phyloP scores from a whole-genome alignment of 2,113 vertebrate species.

The Puffinus mauretanicus region DNA sequence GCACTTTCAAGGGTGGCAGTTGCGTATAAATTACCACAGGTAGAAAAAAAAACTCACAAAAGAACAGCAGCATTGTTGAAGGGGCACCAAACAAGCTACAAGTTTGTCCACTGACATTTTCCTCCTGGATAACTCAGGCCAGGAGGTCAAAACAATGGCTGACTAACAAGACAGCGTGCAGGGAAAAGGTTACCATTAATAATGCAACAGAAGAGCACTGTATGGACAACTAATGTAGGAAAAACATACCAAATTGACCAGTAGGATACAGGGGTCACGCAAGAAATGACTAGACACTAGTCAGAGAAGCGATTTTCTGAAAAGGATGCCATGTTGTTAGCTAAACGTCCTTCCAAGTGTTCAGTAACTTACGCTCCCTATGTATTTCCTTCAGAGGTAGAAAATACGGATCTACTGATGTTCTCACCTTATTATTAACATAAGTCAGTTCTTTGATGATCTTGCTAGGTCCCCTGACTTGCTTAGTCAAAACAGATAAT shows the following conservation, averaged over 20 bases:
- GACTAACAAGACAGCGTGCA: conserved; percentile 43
- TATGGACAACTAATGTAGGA: conserved; percentile 2
- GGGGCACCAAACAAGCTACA: neutral
- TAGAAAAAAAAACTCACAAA: neutral
- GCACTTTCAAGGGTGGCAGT: neutral
- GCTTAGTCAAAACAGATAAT: neutral
- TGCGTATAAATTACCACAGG: conserved; percentile 47
- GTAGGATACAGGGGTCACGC: neutral
- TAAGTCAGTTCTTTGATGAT: neutral
- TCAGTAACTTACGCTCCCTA: neutral
- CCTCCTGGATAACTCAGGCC: conserved; percentile 15
- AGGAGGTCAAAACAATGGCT: conserved; percentile 35
- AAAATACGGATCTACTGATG: neutral
- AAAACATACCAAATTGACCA: conserved; percentile 1
- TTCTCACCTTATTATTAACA: neutral
- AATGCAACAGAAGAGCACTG: conserved; percentile 47
- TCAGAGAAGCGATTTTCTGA: neutral
- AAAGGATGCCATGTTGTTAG: neutral
- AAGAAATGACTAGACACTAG: neutral
- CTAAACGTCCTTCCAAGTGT: neutral
- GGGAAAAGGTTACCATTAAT: conserved; percentile 61
- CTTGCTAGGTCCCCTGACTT: neutral
- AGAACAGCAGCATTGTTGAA: conserved; percentile 13
- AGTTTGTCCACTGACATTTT: conserved; percentile 36
- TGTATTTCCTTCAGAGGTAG: neutral